Percentiles rank a stretch among this genome's conserved stretches.
Conservation (phyloP, 2,888 invertebrate genomes). For the Dendrolimus houi region DNA sequence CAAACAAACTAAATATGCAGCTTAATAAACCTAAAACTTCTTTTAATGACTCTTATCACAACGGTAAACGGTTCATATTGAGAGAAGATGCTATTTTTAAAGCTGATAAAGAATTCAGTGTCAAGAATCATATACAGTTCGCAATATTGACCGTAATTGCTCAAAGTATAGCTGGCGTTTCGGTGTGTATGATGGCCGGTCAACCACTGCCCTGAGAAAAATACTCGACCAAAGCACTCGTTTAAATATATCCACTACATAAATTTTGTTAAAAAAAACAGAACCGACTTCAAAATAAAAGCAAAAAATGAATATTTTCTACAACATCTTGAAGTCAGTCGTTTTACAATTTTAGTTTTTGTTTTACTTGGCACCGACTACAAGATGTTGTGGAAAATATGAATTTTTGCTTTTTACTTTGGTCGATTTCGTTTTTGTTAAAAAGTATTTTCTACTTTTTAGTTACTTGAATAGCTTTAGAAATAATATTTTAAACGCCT, state of each 20-base stretch:
- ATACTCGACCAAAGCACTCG: background rate
- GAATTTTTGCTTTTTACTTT: too few relatives aligned
- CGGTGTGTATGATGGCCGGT: conserved; percentile 7
- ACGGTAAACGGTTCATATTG: conserved; percentile 13
- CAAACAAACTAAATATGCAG: conserved; percentile 9
- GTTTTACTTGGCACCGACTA: background rate
- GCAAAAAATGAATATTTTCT: background rate
- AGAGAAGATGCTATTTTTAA: background rate
- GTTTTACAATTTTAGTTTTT: background rate
- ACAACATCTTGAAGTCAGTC: background rate
- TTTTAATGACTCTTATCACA: background rate
- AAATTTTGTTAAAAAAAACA: background rate
- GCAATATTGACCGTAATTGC: conserved; percentile 61
- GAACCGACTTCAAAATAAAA: background rate
- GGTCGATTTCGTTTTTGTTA: too few relatives aligned
- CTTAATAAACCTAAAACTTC: conserved; percentile 2
- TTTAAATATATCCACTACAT: too few relatives aligned
- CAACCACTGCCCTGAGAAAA: background rate
- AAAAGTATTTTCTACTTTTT: too few relatives aligned
- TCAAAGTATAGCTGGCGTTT: conserved; percentile 45
- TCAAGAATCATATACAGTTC: conserved; percentile 6
- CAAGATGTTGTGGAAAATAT: background rate
- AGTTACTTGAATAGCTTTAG: too few relatives aligned
- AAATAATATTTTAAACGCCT: too few relatives aligned
- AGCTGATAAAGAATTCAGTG: conserved; percentile 23